Evolutionary conservation across 1,140 invertebrate species (phyloP), one percentile per base, ranked within the genome.

Genomic region (Mizuhopecten yessoensis): DNA sequence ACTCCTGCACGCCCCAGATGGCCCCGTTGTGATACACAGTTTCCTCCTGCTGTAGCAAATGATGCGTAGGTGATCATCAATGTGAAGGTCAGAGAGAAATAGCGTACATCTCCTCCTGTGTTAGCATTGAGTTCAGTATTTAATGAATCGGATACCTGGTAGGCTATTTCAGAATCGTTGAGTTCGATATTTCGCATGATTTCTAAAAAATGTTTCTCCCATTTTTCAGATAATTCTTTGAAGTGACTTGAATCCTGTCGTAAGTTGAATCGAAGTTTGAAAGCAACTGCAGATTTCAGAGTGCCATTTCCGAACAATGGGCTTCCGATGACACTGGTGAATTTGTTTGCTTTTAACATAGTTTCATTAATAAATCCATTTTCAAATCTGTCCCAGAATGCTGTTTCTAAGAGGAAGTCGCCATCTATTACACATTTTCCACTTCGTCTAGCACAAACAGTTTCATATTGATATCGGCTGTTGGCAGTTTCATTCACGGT

Each of bases 1-100:
- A 99, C 99, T 7, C 93, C 93, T 9, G 92, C 92, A 7, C 87
- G 87, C 0, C 90, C 93, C 9, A 94, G 86, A n/a, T 88, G 15
- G 3, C 34, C 87, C 17, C 91, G 36, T 9, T 88, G 49, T 36
- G 90, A 91, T 0, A 93, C 91, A 36, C 49, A 90, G 34, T 93
- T 86, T 0, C 89, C 89, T 11, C 89, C 88, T 0, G 88, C 42
- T 17, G 88, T 17, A 1, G 20, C 88, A 33, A 88, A 88, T 15
- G 42, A 57, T 0, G 88, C 88, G 42, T 88, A 88, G 0, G 42
- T 34, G 15, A 88, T 57, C 88, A 88, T 88, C 11, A 88, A 15
- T 5, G 88, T 49, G 34, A 88, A 88, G 2, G 88, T 88, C 0
- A 45, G 49, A 33, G 88, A 57, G 34, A 88, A 88, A 34, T 57